Evolutionary conservation across 2,888 invertebrate species (phyloP).

Genomic region (Leptinotarsa tumamoca): DNA sequence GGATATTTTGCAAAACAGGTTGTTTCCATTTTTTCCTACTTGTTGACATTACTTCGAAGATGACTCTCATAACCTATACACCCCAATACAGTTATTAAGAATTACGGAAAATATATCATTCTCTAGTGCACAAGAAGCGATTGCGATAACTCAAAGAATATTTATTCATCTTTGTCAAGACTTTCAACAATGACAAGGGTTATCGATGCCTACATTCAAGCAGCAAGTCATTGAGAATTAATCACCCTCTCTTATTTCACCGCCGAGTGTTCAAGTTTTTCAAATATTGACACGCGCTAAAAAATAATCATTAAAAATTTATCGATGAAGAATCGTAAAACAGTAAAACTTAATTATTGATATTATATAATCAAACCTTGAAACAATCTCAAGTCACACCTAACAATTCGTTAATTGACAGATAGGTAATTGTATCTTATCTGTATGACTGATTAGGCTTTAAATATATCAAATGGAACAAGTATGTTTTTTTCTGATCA

Average conservation of each 20-base stretch:
- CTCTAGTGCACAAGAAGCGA: background rate
- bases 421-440: conserved; percentile 9
- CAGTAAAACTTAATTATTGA: conserved; percentile 4
- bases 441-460: conserved; percentile 1
- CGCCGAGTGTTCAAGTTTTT: background rate
- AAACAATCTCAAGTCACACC: conserved; percentile 6
- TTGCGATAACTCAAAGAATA: background rate
- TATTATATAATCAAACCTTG: conserved; percentile 10
- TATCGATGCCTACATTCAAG: background rate
- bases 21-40: too few species aligned
- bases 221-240: background rate
- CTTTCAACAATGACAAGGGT: background rate
- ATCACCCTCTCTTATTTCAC: background rate
- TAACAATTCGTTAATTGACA: conserved; percentile 1
- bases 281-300: background rate
- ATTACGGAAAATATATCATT: too few species aligned
- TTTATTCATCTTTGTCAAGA: background rate
- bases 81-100: background rate
- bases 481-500: background rate
- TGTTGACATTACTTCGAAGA: too few species aligned
- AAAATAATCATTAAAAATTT: background rate
- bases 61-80: background rate
- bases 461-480: background rate
- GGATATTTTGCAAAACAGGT: too few species aligned
- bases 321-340: background rate